Base-by-base conservation (phyloP, 2,113 vertebrate species). In the Lichenostomus cassidix region DNA sequence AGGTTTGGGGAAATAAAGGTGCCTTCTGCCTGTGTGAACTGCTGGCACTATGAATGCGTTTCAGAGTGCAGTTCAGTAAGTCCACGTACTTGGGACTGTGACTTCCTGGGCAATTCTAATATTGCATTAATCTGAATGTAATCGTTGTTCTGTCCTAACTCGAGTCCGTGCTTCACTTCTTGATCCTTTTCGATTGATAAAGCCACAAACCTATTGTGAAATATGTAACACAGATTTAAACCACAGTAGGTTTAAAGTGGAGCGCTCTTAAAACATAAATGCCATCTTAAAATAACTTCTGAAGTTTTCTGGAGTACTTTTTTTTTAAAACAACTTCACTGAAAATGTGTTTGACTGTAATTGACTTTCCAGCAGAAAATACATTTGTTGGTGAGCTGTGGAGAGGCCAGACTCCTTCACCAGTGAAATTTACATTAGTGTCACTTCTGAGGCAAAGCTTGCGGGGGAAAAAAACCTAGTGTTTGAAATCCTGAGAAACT, bases 381-480 rank as follows among this genome's bases (percentile, higher is more conserved):
- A 12, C 46, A 13, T 74, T 58, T 49, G 46, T 52, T 73, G 28
- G 19, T 52, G 58, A 52, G 22, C 24, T 53, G 19, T 29, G 52
- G 39, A 27, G 29, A 67, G 21, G 18, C 39, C 23, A 35, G 41
- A 49, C 1, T 39, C 33, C 6, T 74, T 92, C 50, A 53, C 33
- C 15, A 31, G n/a, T 24, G 22, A 83, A 73, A 64, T 41, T 91
- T 23, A 33, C 11, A 2, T 65, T 24, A 56, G 15, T 58, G 27
- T 67, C 31, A 6, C 31, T 84, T 74, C 24, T 29, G 55, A 70
- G 55, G 35, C 55, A 78, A 59, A 59, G 10, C 35, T 35, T 63
- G n/a, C n/a, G 52, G 33, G 4, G 13, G 28, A 1, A 12, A 37
- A 7, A 6, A 11, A 2, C 1, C 1, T 28, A 42, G 1, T 68